These are phyloP conservation scores for Leontocebus nigricollis DNA, from an alignment of 2,797 vertebrate genomes.

Conservation along the genomic window DNA sequence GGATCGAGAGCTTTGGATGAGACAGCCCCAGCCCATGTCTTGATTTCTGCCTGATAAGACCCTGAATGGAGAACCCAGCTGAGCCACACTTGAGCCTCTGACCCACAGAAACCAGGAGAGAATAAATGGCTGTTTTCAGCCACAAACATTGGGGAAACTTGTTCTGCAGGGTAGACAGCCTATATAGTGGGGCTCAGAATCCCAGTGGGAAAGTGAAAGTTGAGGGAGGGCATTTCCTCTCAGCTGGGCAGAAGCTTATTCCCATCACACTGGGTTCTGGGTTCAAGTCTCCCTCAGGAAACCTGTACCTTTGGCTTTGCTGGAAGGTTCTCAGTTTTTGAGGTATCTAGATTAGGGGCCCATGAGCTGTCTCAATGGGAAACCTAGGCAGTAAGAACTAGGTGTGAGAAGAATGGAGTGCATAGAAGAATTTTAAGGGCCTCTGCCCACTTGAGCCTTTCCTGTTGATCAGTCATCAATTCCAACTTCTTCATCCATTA, in stretches of 20 bases:
- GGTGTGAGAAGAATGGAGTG: rapidly evolving
- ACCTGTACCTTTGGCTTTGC: background rate
- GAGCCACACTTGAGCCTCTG: rapidly evolving
- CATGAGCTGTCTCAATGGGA: background rate
- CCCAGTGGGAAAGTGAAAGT: rapidly evolving
- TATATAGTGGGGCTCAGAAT: rapidly evolving
- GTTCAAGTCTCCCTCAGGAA: background rate
- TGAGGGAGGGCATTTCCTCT: too few relatives aligned
- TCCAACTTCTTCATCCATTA: background rate
- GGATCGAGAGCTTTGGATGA: too few relatives aligned
- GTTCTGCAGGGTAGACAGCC: rapidly evolving
- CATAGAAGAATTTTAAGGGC: rapidly evolving
- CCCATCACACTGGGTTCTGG: rapidly evolving
- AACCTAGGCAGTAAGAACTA: background rate
- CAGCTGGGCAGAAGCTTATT: too few relatives aligned
- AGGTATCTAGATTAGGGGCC: too few relatives aligned
- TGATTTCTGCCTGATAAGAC: background rate
- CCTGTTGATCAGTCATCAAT: background rate
- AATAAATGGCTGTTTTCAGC: rapidly evolving
- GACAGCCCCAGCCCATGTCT: background rate
- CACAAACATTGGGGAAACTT: rapidly evolving
- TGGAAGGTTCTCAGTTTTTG: too few relatives aligned
- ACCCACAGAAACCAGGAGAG: background rate
- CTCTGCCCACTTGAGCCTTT: background rate
- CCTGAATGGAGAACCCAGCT: too few relatives aligned